Evolutionary conservation across 1,140 invertebrate species (phyloP), one percentile per base, ranked within the genome.

Genomic region (Drosophila ironensis): DNA sequence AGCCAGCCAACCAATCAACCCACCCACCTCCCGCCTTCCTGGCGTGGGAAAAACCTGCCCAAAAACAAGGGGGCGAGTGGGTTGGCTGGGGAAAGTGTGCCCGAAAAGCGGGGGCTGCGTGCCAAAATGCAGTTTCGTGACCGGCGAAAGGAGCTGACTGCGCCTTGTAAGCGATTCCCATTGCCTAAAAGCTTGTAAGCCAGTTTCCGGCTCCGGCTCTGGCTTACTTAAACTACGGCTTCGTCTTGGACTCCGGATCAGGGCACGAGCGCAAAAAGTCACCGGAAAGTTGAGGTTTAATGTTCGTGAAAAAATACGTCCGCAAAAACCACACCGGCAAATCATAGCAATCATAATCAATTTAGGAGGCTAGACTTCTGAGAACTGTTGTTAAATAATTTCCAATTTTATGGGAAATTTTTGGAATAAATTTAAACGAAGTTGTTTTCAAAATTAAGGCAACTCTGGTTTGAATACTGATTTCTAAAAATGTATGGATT

Each of bases 131-230:
- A 73, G 76, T 84, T 78, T 86, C 70, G 73, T 86, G 73, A 75
- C 66, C 67, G 69, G 50, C 50, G 47, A 52, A 44, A 33, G 46
- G 28, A 45, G 33, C 46, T 64, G 72, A 48, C 54, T 60, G 66
- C 53, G 41, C 46, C 71, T 60, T 86, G 75, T 87, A 87, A 72
- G 75, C 80, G 60, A 73, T 80, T 84, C 84, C 81, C 70, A 86
- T 87, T 87, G 80, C 81, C 80, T 75, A 86, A 86, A 86, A 87
- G 80, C 80, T 86, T 86, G 80, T 86, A 86, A 86, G 80, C 71
- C 71, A 87, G 75, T 87, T 86, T 86, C 80, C 80, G 80, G 75
- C 61, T 52, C 52, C 64, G 56, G 54, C 45, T 19, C 20, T 5
- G 5, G 20, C 22, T 12, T 41, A 54, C 41, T 33, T 8, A 57